These are phyloP conservation scores for Latheticus oryzae DNA, from an alignment of 2,888 invertebrate species.

Conservation along the genomic window DNA sequence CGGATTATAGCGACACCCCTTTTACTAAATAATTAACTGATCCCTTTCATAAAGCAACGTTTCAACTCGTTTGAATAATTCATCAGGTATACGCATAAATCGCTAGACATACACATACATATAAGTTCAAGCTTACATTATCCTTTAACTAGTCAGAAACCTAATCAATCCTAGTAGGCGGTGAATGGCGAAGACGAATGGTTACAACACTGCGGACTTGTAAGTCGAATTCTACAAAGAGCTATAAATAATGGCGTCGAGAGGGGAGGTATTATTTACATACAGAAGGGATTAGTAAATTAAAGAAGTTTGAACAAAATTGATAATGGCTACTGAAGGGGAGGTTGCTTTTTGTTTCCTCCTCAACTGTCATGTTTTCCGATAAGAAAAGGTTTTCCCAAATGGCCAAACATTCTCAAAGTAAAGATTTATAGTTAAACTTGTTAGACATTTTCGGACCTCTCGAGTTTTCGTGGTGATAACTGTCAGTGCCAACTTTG, in stretches of 20 bases:
- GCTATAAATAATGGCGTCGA: slow-evolving; percentile 7
- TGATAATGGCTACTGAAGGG: no score
- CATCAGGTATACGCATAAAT: slow-evolving; percentile 28
- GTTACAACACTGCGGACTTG: slow-evolving; percentile 25
- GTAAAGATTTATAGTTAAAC: slow-evolving; percentile 37
- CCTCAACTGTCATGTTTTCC: no score
- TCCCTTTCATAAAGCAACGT: slow-evolving; percentile 10
- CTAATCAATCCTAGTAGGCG: slow-evolving; percentile 32
- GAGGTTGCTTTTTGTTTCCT: no score
- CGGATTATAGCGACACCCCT: no score
- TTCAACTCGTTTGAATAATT: slow-evolving; percentile 32
- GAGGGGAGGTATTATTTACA: no score
- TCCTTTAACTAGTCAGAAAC: slow-evolving; percentile 27
- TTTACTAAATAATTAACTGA: slow-evolving; percentile 30
- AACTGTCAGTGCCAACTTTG: slow-evolving; percentile 28
- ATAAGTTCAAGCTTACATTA: slow-evolving; percentile 2
- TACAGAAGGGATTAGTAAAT: no score
- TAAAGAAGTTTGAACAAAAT: no score
- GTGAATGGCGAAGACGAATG: slow-evolving; percentile 32
- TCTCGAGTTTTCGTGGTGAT: slow-evolving; percentile 22
- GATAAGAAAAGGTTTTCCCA: slow-evolving; percentile 28
- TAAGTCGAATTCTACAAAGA: slow-evolving; percentile 10
- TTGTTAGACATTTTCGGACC: slow-evolving; percentile 36
- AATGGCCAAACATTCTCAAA: no score
- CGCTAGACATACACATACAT: slow-evolving; percentile 26